Base-by-base conservation (phyloP, 2,888 invertebrate species). In the Pherbina coryleti region DNA sequence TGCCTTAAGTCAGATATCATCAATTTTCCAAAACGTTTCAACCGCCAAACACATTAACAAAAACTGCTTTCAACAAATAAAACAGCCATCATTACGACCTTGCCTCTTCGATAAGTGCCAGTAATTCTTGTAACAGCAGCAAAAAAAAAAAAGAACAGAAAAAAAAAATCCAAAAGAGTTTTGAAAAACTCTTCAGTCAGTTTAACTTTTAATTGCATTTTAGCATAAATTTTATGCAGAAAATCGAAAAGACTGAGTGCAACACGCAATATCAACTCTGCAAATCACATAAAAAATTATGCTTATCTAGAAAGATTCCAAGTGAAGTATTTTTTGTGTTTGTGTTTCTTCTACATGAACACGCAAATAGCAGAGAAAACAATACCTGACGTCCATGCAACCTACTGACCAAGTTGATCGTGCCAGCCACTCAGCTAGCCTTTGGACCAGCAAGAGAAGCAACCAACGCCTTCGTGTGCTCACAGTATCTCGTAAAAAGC, bases 331-430 rank as follows among this genome's bases (percentile, higher is more conserved):
- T 9, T 19, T 3, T 22, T 67, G 5, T 19, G 8, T 19, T 9
- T 51, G 19, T 28, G 49, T 44, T 60, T 34, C 22, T 31, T n/a
- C 37, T 11, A 57, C 22, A 19, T 34, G 34, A 73, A 34, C 53
- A 51, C 31, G 34, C 25, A 53, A 64, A 55, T 44, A 34, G 3
- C 67, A 28, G 49, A 51, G 25, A 53, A 66, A 19, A 14, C 72
- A 76, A 51, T 60, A 37, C n/a, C n/a, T n/a, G n/a, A n/a, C 34
- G 51, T 28, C 5, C 62, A 76, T 51, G 55, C 76, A 67, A 76
- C 73, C 80, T 77, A 77, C 78, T 78, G 77, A 77, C 80, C 80
- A 78, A 80, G 67, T 79, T 77, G 72, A 64, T 53, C 66, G 51
- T 76, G 62, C 44, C 25, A 70, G 25, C 51, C n/a, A 31, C 53